Base-by-base conservation (phyloP, 2,797 vertebrate species). In the Anabas testudineus region DNA sequence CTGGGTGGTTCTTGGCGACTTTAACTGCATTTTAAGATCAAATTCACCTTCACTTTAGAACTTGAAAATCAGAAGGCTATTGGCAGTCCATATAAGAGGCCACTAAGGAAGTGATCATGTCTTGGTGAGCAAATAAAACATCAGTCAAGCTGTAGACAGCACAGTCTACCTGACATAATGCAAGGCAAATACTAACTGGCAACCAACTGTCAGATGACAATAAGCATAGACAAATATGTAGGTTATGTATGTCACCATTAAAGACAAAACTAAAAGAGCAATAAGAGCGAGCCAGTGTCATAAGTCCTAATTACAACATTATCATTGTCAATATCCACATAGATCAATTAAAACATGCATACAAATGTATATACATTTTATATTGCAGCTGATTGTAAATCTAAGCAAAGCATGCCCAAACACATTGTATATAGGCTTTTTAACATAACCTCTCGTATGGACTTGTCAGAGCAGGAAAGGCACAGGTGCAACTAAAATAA, bases 391-490 rank as follows among this genome's bases (percentile, higher is more conserved):
- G n/a, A n/a, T n/a, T n/a, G n/a, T n/a, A n/a, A n/a, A n/a, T n/a
- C n/a, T n/a, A n/a, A 78, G 46, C 28, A 41, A 56, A 67, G 30
- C 71, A 28, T 21, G 48, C 4, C 45, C 4, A 14, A 26, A 39
- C 37, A 39, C 9, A 13, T n/a, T 28, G 24, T 55, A 24, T 10
- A 2, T 10, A 7, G n/a, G 26, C 37, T 43, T 53, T 70, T 59
- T 42, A 42, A 63, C 10, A 14, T 6, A 19, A 37, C n/a, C 9
- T 15, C 30, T 73, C 51, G 69, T 15, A 63, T 0, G 12, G 30
- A 49, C 2, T 16, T 74, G 84, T 82, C 67, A 6, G 3, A 45
- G 71, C 80, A 86, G 71, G 67, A 57, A 45, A 47, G 41, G 47
- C 42, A 19, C 59, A 64, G 41, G 45, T 72, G 52, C n/a, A 46